Evolutionary conservation across 1,140 invertebrate genomes (phyloP).

Genomic region (Druon quercuslanigerum): DNA sequence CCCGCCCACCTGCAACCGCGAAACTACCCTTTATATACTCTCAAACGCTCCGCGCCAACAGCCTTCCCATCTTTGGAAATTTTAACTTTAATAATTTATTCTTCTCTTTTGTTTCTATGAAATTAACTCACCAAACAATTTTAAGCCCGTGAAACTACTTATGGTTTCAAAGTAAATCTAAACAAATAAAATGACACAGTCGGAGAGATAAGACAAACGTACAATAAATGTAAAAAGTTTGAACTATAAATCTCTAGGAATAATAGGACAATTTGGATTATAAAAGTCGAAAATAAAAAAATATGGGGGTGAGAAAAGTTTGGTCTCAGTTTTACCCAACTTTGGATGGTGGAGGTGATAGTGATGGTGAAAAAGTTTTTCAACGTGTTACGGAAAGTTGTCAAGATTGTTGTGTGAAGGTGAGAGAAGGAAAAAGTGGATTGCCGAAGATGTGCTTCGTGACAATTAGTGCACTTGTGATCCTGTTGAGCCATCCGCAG

Average conservation of each 20-base stretch:
- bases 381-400: neutral
- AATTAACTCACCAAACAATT: too few species aligned
- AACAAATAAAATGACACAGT: too few species aligned
- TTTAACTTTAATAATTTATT: neutral
- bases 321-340: neutral
- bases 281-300: neutral
- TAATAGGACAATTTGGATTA: too few species aligned
- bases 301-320: neutral
- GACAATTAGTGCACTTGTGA: constrained; percentile 5
- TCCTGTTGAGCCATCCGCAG: constrained; percentile 40
- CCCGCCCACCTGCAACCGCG: constrained; percentile 10
- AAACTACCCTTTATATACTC: constrained; percentile 12
- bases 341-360: neutral
- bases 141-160: too few species aligned
- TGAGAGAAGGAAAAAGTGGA: neutral
- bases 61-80: neutral
- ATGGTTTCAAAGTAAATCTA: too few species aligned
- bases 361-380: constrained; percentile 10
- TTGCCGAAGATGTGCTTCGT: constrained; percentile 11
- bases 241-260: too few species aligned
- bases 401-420: constrained; percentile 6
- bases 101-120: neutral
- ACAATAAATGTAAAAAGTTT: too few species aligned
- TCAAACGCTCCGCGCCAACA: neutral
- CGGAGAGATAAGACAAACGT: too few species aligned